A percentile compares a stretch with the other conserved stretches of the same genome.
Conservation (phyloP, 2,113 vertebrate genomes). For the Climacteris rufus region DNA sequence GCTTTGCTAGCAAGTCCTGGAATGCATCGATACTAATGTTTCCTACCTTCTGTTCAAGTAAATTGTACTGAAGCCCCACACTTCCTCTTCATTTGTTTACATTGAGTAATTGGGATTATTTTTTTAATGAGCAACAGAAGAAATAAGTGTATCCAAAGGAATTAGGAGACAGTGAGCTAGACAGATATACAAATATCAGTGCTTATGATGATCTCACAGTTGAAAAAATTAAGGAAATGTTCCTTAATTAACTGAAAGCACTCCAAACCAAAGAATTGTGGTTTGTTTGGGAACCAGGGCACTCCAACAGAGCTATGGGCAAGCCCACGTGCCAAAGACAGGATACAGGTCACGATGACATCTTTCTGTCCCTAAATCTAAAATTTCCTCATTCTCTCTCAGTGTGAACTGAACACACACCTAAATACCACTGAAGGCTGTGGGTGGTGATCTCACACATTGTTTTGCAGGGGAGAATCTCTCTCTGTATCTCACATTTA, state of each 20-base stretch:
- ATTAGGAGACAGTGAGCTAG: conserved; percentile 25
- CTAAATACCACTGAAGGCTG: not conserved
- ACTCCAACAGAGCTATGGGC: not conserved
- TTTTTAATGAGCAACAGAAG: conserved; percentile 45
- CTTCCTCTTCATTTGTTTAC: conserved; percentile 68
- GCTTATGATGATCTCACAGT: not conserved
- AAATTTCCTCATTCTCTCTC: not conserved
- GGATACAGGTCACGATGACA: not conserved
- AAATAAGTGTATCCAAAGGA: conserved; percentile 42
- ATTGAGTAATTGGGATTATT: conserved; percentile 55
- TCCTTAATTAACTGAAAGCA: conserved; percentile 7
- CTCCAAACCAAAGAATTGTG: not conserved
- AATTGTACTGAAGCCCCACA: conserved; percentile 41
- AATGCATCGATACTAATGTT: conserved; percentile 65
- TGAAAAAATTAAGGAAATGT: conserved; percentile 24
- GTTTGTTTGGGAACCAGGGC: not conserved
- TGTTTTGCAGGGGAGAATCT: not conserved
- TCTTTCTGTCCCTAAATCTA: not conserved
- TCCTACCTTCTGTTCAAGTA: conserved; percentile 73
- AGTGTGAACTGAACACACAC: not conserved
- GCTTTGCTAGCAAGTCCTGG: conserved; percentile 71
- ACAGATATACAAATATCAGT: conserved; percentile 1
- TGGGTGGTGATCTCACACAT: not conserved
- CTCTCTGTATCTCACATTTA: not conserved
- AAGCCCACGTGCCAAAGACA: fast-evolving